Percentiles rank a stretch among this genome's conserved stretches.
These are phyloP conservation scores for Peromyscus californicus DNA, from an alignment of 2,113 vertebrate genomes.

Conservation along the genomic window DNA sequence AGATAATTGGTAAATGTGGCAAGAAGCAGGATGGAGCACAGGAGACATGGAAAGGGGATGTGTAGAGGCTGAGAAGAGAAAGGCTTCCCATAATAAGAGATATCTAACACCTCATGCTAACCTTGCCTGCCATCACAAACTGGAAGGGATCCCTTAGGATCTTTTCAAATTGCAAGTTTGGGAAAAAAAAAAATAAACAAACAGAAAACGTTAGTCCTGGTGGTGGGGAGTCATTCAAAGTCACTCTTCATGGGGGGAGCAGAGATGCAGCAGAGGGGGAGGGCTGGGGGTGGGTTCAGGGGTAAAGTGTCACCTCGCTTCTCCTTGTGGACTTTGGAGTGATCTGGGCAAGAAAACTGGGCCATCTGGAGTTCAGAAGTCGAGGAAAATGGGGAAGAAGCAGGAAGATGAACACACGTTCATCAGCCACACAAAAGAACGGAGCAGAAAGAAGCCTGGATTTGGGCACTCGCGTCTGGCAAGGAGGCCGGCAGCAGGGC, in stretches of 20 bases:
- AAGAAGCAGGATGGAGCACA: neutral
- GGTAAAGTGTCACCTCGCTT: conserved; percentile 88
- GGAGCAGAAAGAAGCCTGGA: conserved; percentile 90
- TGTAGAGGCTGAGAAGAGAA: neutral
- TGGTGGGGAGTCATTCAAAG: neutral
- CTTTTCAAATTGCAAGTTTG: conserved; percentile 50
- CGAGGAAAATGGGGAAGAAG: conserved; percentile 88
- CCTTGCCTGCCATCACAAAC: neutral
- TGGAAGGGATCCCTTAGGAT: neutral
- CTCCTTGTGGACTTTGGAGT: conserved; percentile 74
- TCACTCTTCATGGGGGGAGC: conserved; percentile 12
- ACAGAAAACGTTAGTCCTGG: neutral
- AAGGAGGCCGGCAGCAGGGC: conserved; percentile 93
- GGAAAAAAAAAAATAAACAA: neutral
- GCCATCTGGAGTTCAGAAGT: conserved; percentile 93
- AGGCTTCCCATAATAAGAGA: neutral
- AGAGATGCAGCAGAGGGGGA: conserved; percentile 63
- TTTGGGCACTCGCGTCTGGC: conserved; percentile 94
- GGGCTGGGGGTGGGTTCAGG: conserved; percentile 70
- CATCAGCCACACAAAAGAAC: conserved; percentile 91
- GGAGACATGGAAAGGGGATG: neutral
- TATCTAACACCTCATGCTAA: neutral
- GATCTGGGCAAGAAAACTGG: conserved; percentile 82
- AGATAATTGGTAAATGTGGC: conserved; percentile 69
- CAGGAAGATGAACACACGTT: conserved; percentile 90